These are phyloP conservation scores for Sebastes glaucus DNA, from an alignment of 2,797 vertebrate genomes.

Conservation along the genomic window DNA sequence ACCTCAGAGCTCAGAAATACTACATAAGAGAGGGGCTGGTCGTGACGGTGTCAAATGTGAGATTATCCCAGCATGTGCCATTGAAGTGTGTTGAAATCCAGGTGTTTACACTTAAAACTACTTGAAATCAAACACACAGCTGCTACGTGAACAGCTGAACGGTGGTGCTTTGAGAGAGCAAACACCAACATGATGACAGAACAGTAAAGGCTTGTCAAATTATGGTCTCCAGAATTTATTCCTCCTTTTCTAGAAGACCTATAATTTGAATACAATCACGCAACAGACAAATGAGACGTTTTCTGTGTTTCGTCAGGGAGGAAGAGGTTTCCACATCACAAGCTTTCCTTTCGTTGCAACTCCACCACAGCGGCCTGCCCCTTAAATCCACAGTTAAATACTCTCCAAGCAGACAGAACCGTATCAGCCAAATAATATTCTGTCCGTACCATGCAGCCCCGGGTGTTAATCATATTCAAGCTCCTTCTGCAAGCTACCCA, in stretches of 20 bases:
- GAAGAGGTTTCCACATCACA: neutral
- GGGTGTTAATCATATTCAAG: constrained; percentile 11
- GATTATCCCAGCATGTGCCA: neutral
- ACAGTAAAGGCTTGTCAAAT: neutral
- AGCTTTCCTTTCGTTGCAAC: neutral
- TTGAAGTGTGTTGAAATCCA: neutral
- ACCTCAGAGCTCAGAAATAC: neutral
- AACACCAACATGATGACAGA: neutral
- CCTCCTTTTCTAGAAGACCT: neutral
- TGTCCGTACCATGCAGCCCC: neutral
- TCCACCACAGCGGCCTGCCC: neutral
- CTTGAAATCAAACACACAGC: neutral
- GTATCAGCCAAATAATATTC: neutral
- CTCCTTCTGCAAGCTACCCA: neutral
- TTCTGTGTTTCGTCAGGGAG: neutral
- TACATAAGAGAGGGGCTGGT: neutral
- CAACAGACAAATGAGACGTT: neutral
- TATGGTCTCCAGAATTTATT: neutral
- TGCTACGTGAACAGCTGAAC: neutral
- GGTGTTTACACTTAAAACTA: neutral
- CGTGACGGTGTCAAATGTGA: neutral
- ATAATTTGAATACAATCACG: neutral
- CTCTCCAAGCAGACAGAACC: neutral
- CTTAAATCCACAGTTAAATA: neutral
- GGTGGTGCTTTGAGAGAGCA: neutral